Conservation (phyloP, 2,888 invertebrate species). For the Galeopsomyia nigrocyanea region DNA sequence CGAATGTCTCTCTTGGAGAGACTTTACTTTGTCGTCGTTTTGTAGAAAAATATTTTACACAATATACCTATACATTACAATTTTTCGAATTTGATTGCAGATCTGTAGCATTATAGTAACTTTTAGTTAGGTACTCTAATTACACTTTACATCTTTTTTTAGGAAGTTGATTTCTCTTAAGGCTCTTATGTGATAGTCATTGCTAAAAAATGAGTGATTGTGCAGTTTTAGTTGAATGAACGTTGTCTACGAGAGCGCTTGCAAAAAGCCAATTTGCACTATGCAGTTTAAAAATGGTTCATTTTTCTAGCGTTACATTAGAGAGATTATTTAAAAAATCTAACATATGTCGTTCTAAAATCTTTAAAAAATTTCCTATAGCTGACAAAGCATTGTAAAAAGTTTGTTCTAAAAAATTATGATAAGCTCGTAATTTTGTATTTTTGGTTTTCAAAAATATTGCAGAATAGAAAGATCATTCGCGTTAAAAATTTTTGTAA, state of each 20-base stretch:
- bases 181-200: neutral
- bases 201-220: no score
- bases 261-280: no score
- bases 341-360: no score
- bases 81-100: neutral
- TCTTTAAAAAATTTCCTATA: no score
- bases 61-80: neutral
- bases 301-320: no score
- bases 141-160: constrained; percentile 1
- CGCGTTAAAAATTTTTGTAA: neutral
- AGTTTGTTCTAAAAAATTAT: neutral
- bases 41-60: constrained; percentile 33
- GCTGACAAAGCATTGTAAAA: neutral
- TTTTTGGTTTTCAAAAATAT: neutral
- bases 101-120: constrained; percentile 5
- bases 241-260: no score
- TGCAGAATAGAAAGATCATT: neutral
- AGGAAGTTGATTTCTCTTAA: neutral
- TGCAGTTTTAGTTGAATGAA: no score
- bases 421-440: neutral
- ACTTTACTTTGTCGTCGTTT: constrained; percentile 3
- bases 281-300: no score
- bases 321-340: no score
- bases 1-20: constrained; percentile 13
- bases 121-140: constrained; percentile 6